Evolutionary conservation across 1,140 invertebrate genomes (phyloP), one percentile per base, ranked within the genome.

Genomic region (Aphelenchoides avenae): DNA sequence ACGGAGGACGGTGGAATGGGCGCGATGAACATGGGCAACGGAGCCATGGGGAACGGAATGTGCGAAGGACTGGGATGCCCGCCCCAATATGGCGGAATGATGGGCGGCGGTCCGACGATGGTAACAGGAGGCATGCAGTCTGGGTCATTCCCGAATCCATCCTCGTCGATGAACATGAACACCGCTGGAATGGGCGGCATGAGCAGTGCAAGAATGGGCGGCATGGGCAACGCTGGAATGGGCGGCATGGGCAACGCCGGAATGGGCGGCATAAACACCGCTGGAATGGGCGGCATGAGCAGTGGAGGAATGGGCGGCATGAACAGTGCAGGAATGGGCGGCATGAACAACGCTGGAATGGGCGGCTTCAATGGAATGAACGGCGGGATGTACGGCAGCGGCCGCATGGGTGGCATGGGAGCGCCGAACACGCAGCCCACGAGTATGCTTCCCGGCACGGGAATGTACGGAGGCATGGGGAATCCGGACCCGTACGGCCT

Each of bases 301-400:
- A 55, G 15, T 22, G 18, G 36, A 47, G 6, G 22, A 49, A 49
- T 49, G 47, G 30, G 20, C n/a, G 51, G 50, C 53, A 52, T 52
- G 47, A 52, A 52, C 24, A n/a, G 46, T 27, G 9, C 55, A n/a
- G 24, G 6, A 11, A 7, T 5, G 5, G 11, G 43, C 9, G 51
- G 52, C n/a, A 54, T 55, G 48, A 58, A 58, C 30, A 31, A 27
- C 22, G 52, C 36, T 27, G 55, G 55, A 3, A 61, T 57, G 18
- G 53, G 53, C 3, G 24, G 20, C 9, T 40, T 56, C 22, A n/a
- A 27, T 2, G 52, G 54, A 46, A 46, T 3, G 18, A 30, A 30
- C 4, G 15, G 34, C 26, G 5, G n/a, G 34, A 20, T 29, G 11
- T 18, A 18, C 13, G 43, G 43, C 43, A 27, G 26, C 34, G 39